phyloP scores from a whole-genome alignment of 2,113 vertebrate genomes.

The Fregetta grallaria region DNA sequence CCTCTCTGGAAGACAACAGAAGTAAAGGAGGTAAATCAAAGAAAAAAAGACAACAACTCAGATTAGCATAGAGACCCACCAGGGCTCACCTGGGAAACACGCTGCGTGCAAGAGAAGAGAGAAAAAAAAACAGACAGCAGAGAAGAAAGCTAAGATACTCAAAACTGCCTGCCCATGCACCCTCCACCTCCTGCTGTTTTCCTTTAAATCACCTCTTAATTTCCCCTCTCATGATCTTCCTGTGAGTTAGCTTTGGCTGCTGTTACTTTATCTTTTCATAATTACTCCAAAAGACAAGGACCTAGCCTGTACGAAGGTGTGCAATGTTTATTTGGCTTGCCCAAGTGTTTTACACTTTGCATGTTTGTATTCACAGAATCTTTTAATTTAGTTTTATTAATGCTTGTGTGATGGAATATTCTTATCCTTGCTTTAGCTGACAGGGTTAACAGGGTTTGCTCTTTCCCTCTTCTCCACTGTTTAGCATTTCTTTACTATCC shows the following conservation, averaged over 20 bases:
- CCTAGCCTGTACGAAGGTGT: background rate
- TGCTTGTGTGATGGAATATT: background rate
- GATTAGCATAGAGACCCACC: background rate
- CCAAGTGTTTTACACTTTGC: background rate
- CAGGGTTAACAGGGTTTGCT: background rate
- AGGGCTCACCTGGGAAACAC: conserved; percentile 21
- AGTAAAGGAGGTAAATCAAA: conserved; percentile 1
- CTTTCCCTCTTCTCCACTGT: background rate
- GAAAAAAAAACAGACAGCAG: background rate
- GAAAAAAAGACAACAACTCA: background rate
- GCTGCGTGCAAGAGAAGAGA: background rate
- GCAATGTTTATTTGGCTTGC: background rate
- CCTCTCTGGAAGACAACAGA: background rate
- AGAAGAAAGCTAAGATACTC: background rate
- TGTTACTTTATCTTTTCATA: background rate
- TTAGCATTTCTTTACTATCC: background rate
- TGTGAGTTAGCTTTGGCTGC: background rate
- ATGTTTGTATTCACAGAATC: background rate
- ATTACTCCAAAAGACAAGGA: background rate
- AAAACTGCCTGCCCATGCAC: background rate
- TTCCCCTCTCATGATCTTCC: background rate
- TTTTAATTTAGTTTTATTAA: background rate
- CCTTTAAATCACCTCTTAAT: background rate
- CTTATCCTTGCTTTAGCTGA: background rate
- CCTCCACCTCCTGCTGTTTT: background rate